Conservation (phyloP, 2,113 vertebrate species). For the Thinocorus orbignyianus region DNA sequence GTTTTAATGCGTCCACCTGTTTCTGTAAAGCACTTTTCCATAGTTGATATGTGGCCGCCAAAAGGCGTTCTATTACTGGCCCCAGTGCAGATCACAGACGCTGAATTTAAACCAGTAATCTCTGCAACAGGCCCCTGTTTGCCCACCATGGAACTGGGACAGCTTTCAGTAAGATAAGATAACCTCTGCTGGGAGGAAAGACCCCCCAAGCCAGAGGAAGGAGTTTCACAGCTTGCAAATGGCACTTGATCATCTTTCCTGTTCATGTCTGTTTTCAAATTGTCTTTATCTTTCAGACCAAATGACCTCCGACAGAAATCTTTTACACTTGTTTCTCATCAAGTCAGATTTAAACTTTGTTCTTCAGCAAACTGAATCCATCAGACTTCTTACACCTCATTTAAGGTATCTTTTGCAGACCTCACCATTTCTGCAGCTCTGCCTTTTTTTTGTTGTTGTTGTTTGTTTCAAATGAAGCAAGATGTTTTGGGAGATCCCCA, state of each 20-base stretch:
- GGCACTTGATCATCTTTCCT: background rate
- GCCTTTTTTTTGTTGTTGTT: background rate
- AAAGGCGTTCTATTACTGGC: background rate
- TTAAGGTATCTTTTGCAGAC: background rate
- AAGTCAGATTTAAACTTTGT: background rate
- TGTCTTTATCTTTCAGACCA: background rate
- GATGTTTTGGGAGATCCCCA: background rate
- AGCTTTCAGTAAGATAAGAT: too few species aligned
- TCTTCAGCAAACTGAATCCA: background rate
- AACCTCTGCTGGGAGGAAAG: background rate
- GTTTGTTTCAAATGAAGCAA: background rate
- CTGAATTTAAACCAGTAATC: background rate
- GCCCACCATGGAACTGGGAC: background rate
- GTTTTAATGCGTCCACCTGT: rapidly evolving
- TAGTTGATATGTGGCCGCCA: rapidly evolving
- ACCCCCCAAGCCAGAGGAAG: background rate
- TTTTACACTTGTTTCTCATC: background rate
- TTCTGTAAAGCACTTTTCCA: background rate
- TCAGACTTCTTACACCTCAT: background rate
- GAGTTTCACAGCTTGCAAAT: background rate
- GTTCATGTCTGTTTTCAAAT: rapidly evolving
- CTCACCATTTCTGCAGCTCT: background rate
- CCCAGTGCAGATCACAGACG: background rate
- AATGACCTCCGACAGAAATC: background rate
- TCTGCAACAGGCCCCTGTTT: background rate